phyloP scores from a whole-genome alignment of 23 tunicate genomes.

The Oikopleura vanhoeffeni region DNA sequence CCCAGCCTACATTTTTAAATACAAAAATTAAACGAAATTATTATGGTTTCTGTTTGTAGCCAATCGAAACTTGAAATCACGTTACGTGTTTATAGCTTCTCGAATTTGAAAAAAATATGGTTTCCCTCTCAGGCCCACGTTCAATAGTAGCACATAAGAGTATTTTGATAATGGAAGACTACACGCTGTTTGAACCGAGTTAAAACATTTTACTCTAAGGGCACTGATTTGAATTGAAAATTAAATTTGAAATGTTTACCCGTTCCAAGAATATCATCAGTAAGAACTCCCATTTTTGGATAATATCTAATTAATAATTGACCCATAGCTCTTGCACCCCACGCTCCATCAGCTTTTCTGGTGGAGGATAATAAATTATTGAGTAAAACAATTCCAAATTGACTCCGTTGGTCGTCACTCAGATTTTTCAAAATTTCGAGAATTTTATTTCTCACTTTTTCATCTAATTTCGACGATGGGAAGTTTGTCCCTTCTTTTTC shows the following conservation, averaged over 20 bases:
- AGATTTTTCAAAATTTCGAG: neutral
- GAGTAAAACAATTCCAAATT: neutral
- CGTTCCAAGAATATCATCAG: slow-evolving; percentile 8
- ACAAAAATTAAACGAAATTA: too few species aligned
- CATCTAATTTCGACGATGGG: neutral
- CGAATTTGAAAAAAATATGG: too few species aligned
- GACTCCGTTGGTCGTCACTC: neutral
- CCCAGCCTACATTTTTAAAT: too few species aligned
- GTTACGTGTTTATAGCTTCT: too few species aligned
- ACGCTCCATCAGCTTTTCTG: neutral
- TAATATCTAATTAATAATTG: neutral
- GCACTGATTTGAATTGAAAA: too few species aligned
- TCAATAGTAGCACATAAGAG: too few species aligned
- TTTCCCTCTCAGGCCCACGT: too few species aligned
- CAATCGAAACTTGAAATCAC: too few species aligned
- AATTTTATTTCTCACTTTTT: neutral
- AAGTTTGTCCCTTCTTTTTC: neutral
- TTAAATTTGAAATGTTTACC: neutral
- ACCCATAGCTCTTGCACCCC: neutral
- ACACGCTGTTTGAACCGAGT: too few species aligned
- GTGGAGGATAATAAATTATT: neutral
- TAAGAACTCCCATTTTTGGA: neutral
- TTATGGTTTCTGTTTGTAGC: too few species aligned
- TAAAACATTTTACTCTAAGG: too few species aligned
- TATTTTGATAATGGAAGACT: too few species aligned